Evolutionary conservation across 2,797 vertebrate species (phyloP), one percentile per base, ranked within the genome.

Genomic region (Acanthopagrus latus): DNA sequence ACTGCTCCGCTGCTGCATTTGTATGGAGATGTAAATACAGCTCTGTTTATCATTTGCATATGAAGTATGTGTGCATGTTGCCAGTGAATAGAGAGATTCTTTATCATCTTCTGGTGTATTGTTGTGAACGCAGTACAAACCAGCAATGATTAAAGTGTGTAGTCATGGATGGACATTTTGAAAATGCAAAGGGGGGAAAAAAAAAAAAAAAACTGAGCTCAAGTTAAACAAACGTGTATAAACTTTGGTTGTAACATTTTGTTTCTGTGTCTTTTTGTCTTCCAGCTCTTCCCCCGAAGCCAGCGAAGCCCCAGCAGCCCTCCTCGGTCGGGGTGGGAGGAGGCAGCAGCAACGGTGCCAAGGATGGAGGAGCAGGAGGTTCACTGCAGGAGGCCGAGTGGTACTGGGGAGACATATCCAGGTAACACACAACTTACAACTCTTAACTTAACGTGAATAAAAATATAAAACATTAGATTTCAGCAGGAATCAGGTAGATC

Each of bases 331-430:
- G 59, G 23, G 66, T 74, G 12, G 85, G 80, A 72, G 93, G 95
- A 33, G 94, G 93, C 88, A 94, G 94, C 90, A 95, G 48, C 57
- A 96, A 95, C 57, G 92, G 93, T 56, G 84, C 95, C 73, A 97
- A 97, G 89, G 97, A 98, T 0, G 89, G 69, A 65, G 95, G 89
- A 77, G 86, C 93, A 29, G 90, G 90, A 76, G 90, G 94, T 47
- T 94, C 95, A 52, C 95, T 99, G 89, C 97, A 97, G 79, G 98
- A 99, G 84, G 97, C 98, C 0, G 98, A 99, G 84, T 99, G 98
- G 98, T 99, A 99, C 93, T 99, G 98, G 98, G 98, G 98, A 5
- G 98, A 99, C 91, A 98, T 99, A 90, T 99, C 98, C 91, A 97
- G 98, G 98, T 99, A 95, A 66, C n/a, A 21, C 44, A 46, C 65